A percentile compares a stretch with the other conserved stretches of the same genome.
Conservation (phyloP, 2,888 invertebrate species). For the Synanthedon andrenaeformis region DNA sequence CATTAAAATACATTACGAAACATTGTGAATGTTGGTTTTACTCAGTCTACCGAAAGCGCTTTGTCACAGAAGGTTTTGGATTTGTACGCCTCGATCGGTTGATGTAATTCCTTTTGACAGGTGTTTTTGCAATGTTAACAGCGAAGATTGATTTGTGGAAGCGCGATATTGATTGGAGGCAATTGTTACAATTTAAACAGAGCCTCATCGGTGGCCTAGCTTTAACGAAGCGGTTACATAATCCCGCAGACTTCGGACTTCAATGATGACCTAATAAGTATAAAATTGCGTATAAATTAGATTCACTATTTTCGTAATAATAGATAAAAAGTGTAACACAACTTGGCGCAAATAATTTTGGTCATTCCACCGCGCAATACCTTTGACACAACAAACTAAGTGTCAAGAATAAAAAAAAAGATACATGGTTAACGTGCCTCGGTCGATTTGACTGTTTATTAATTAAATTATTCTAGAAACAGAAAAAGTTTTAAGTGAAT, state of each 20-base stretch:
- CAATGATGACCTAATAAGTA: not conserved
- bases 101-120: constrained; percentile 46
- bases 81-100: constrained; percentile 39
- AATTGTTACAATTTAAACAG: not conserved
- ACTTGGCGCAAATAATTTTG: not conserved
- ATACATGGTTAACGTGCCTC: too few species aligned
- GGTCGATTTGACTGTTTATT: too few species aligned
- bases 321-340: not conserved
- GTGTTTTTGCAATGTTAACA: constrained; percentile 28
- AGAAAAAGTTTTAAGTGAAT: too few species aligned
- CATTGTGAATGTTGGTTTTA: constrained; percentile 47
- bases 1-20: constrained; percentile 42
- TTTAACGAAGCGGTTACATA: not conserved
- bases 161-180: not conserved
- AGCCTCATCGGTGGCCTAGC: not conserved
- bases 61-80: constrained; percentile 41
- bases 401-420: too few species aligned
- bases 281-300: too few species aligned
- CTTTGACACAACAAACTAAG: too few species aligned
- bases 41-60: constrained; percentile 43
- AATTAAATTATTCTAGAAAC: too few species aligned
- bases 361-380: too few species aligned
- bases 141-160: not conserved
- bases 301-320: too few species aligned
- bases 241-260: not conserved